These are phyloP conservation scores for Apocrypta bakeri DNA, from an alignment of 1,140 invertebrate genomes.

Conservation along the genomic window DNA sequence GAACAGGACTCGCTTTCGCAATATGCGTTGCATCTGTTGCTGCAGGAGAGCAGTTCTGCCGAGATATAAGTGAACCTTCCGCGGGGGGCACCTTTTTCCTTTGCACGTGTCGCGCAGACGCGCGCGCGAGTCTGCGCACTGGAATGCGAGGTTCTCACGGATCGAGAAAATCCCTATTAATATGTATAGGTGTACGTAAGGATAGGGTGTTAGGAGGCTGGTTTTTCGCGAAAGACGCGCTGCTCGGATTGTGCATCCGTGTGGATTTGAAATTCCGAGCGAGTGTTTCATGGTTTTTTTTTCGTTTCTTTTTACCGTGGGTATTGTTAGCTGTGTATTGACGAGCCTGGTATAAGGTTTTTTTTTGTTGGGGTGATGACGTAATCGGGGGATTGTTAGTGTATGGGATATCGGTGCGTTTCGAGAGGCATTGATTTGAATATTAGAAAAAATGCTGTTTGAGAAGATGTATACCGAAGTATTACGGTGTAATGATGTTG, in stretches of 20 bases:
- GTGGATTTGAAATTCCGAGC: background rate
- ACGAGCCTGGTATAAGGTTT: too few relatives aligned
- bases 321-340: too few relatives aligned
- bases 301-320: background rate
- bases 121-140: background rate
- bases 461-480: too few relatives aligned
- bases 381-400: too few relatives aligned
- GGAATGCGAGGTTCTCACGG: constrained; percentile 37
- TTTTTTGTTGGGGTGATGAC: too few relatives aligned
- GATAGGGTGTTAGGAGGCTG: background rate
- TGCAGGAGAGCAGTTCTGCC: background rate
- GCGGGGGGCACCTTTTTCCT: constrained; percentile 7
- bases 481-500: too few relatives aligned
- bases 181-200: background rate
- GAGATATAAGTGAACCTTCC: background rate
- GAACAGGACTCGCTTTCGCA: background rate
- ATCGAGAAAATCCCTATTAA: constrained; percentile 36
- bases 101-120: constrained; percentile 36
- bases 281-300: background rate
- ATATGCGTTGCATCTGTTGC: background rate
- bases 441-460: too few relatives aligned
- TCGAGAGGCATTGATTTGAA: too few relatives aligned
- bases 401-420: too few relatives aligned
- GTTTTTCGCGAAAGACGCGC: background rate
- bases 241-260: too few relatives aligned